Base-by-base conservation (phyloP, 2,888 invertebrate species). In the Oligia latruncula region DNA sequence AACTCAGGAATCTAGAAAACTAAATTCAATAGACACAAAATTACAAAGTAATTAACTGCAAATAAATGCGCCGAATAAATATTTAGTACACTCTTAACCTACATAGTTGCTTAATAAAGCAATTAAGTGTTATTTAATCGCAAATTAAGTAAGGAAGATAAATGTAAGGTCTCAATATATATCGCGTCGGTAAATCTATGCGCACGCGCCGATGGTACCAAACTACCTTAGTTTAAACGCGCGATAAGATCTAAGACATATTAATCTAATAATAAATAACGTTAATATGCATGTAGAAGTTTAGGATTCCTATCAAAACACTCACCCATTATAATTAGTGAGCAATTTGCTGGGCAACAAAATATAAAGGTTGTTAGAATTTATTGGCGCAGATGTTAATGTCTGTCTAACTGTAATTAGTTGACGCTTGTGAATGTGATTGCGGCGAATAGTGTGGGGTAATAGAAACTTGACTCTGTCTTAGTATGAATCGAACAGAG, bases 201-300 rank as follows among this genome's bases (percentile, higher is more conserved):
- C 68, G 88, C 88, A 89, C 89, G 88, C 88, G 86, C 82, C 86
- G 83, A 84, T 82, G 79, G 85, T 85, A 83, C 83, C 68, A 73
- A 86, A 87, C 87, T 84, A 83, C 87, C 89, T 88, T 89, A 85
- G 86, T 87, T 75, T 75, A 78, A 82, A 74, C 74, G 81, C 77
- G 2, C 71, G 93, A 93, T 93, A 91, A 89, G 73, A 93, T 93
- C 93, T 90, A 75, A 84, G 88, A 92, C 90, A 89, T 91, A 91
- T 91, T 91, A 91, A 92, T 92, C 85, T 89, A 86, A 89, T 90
- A 90, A 93, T 92, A 93, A 92, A 91, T 91, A 91, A 91, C 88
- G 82, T 82, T 91, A 91, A 90, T 90, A 91, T 90, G 85, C 89
- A 90, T 87, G 92, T 91, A 90, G 87, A 89, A 88, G 90, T 89